Conservation (phyloP, 2,888 invertebrate genomes). For the Hydrotaea cyrtoneurina region DNA sequence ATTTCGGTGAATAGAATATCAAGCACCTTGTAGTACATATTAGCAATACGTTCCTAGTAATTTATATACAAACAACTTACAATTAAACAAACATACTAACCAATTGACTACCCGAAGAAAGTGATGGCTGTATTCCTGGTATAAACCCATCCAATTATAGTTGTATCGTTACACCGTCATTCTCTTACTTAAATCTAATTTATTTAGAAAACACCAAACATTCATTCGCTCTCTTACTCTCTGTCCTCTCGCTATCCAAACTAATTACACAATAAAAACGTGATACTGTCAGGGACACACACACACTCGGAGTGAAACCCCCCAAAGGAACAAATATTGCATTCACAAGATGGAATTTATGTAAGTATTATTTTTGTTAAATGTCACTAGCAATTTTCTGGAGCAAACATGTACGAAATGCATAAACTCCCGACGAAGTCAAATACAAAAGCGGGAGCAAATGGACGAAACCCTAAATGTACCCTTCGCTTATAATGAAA, state of each 20-base stretch:
- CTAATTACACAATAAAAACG: constrained; percentile 3
- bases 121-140: too few species aligned
- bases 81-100: too few species aligned
- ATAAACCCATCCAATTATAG: neutral
- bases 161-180: neutral
- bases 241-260: neutral
- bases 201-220: neutral
- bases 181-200: neutral
- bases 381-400: neutral
- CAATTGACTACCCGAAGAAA: too few species aligned
- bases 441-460: neutral
- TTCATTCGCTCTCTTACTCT: neutral
- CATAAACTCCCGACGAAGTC: neutral
- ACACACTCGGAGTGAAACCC: neutral
- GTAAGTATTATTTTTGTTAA: neutral
- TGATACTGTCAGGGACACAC: neutral
- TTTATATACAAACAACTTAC: too few species aligned
- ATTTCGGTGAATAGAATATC: too few species aligned
- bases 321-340: constrained; percentile 2
- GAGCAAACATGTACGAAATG: neutral
- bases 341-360: constrained; percentile 7
- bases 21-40: too few species aligned
- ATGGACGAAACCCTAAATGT: neutral
- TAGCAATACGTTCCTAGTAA: too few species aligned
- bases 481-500: neutral